Evolutionary conservation across 2,113 vertebrate genomes (phyloP), one percentile per base, ranked within the genome.

Genomic region (Melospiza georgiana): DNA sequence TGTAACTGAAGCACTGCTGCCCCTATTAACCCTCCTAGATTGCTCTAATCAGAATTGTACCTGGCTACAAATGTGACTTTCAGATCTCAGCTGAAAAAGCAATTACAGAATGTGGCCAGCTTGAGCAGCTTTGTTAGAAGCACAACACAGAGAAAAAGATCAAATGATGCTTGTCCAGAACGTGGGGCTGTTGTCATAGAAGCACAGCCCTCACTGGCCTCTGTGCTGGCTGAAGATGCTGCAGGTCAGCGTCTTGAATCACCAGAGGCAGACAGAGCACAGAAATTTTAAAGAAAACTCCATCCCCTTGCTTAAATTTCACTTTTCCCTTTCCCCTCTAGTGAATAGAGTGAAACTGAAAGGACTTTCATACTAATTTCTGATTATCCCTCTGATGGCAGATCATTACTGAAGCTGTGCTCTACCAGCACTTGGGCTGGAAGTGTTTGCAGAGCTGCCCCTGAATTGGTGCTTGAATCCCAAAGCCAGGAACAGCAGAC

Each of bases 131-230:
- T 90, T 86, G 90, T 93, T 62, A 88, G 87, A 73, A 68, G 76
- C 82, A 94, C 75, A 95, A 79, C 73, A 69, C 58, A 93, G 88
- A 91, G 89, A 95, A 94, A 31, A 84, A 95, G 94, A 96, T 93
- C 84, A 89, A 95, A 83, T 54, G 79, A 65, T 87, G 69, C 85
- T 84, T 43, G 80, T 73, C 83, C 46, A 49, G 84, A 82, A 59
- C 0, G 4, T 2, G 3, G 65, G 55, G 84, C 87, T 96, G 95
- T 96, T 97, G 96, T 95, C 95, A 96, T 95, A 96, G 96, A 97
- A 95, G 96, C 96, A 86, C 82, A 87, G 24, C 49, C 11, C 63
- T 77, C 1, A 0, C 84, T 85, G 81, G 58, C 68, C 77, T 65
- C 93, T n/a, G 39, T 16, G 52, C 89, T 80, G 22, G 4, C 79